A percentile compares a stretch with the other conserved stretches of the same genome.
These are phyloP conservation scores for Spilogale gracilis DNA, from an alignment of 2,113 vertebrate species.

Conservation along the genomic window DNA sequence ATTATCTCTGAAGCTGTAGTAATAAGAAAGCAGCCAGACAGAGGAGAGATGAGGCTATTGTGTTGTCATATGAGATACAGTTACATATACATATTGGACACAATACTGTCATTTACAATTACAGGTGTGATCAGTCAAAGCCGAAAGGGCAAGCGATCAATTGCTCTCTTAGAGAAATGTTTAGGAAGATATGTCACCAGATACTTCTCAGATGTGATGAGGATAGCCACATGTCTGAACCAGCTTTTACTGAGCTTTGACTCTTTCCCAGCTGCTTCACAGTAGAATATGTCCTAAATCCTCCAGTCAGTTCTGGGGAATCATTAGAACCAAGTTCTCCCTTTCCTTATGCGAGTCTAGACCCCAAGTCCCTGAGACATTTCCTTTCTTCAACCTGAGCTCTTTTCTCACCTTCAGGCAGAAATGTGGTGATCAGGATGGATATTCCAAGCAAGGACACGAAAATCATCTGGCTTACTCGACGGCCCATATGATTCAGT, in stretches of 20 bases:
- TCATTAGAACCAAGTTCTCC: background rate
- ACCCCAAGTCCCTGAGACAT: background rate
- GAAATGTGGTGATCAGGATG: constrained; percentile 80
- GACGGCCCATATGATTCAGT: constrained; percentile 85
- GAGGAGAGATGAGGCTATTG: background rate
- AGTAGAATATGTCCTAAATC: background rate
- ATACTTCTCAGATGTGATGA: background rate
- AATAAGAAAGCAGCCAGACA: background rate
- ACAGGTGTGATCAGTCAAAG: background rate
- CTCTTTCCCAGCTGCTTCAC: background rate
- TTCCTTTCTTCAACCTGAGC: background rate
- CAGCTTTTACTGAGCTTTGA: background rate
- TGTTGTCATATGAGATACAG: background rate
- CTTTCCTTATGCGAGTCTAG: background rate
- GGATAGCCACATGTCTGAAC: background rate
- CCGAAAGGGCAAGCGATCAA: background rate
- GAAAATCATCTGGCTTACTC: constrained; percentile 83
- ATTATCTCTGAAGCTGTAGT: background rate
- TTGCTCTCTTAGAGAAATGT: background rate
- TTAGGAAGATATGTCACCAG: background rate
- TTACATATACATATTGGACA: too few relatives aligned
- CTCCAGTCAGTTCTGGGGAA: background rate
- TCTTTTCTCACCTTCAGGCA: constrained; percentile 86
- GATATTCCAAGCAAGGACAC: constrained; percentile 86
- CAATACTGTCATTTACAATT: background rate